Percentiles rank a stretch among this genome's conserved stretches.
phyloP scores from a whole-genome alignment of 2,888 invertebrate genomes.

The Seira musarum region DNA sequence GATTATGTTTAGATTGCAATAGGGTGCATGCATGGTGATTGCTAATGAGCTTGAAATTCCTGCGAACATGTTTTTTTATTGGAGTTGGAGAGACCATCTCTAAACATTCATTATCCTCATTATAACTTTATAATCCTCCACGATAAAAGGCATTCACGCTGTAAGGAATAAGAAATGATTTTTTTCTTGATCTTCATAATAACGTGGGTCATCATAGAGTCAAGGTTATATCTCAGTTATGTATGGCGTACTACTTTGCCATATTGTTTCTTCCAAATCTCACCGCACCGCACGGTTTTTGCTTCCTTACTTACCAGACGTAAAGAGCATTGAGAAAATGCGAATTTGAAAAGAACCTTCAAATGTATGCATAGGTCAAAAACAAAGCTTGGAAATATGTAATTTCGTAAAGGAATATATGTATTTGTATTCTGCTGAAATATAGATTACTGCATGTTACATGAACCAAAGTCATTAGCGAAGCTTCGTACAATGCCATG shows the following conservation, averaged over 20 bases:
- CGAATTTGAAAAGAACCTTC: background rate
- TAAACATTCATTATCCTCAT: too few relatives aligned
- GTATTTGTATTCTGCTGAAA: too few relatives aligned
- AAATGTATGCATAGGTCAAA: background rate
- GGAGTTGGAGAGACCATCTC: too few relatives aligned
- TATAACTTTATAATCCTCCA: too few relatives aligned
- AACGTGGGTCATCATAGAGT: constrained; percentile 55
- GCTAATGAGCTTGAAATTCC: background rate
- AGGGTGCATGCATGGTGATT: background rate
- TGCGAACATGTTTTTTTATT: too few relatives aligned
- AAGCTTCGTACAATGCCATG: constrained; percentile 8
- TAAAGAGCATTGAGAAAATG: too few relatives aligned
- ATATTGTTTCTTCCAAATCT: background rate
- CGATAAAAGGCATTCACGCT: too few relatives aligned
- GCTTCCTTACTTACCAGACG: too few relatives aligned
- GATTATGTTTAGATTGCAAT: background rate
- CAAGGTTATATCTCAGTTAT: constrained; percentile 40
- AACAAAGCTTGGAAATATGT: background rate
- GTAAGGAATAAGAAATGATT: too few relatives aligned
- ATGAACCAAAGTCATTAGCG: constrained; percentile 27
- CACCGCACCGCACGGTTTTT: too few relatives aligned
- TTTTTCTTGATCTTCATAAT: constrained; percentile 19
- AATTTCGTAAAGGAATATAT: constrained; percentile 1
- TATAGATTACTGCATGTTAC: background rate
- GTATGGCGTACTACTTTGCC: background rate